Base-by-base conservation (phyloP, 2,888 invertebrate species). In the Ectemnius cavifrons region DNA sequence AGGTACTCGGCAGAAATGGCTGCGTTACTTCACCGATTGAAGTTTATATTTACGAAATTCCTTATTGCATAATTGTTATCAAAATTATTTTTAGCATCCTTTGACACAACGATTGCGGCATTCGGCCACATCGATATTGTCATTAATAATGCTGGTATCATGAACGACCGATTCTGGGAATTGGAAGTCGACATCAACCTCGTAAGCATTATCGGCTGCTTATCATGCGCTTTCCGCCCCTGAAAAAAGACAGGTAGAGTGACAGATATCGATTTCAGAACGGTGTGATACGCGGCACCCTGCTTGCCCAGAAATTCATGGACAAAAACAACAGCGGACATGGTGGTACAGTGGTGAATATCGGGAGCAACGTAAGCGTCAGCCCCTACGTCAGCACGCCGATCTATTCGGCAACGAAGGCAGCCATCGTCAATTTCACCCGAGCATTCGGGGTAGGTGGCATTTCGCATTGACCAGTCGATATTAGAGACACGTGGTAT, bases 91-190 rank as follows among this genome's bases (percentile, higher is more conserved):
- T 37, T 91, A 95, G 95, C 95, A 91, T 94, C 95, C 18, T 95
- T 95, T 87, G 94, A 94, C 88, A 94, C 94, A 87, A 95, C 95
- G 28, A 93, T 95, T 85, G 93, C 95, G 37, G 94, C 94, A 78
- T 94, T 95, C 84, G 96, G 95, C 63, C 93, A 94, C 60, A 92
- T 96, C 81, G 96, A 96, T 88, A 95, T 96, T 77, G 95, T 96
- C 14, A 93, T 96, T 77, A 96, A 96, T 91, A 96, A 96, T 90
- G 96, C 96, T 11, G 96, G 96, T 3, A 94, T 95, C 56, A 94
- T 95, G 94, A 95, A 95, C 88, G 95, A 95, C 86, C 92, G 94
- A 82, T 94, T 95, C 85, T 95, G 95, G 95, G 95, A 95, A 87
- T 91, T 95, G 14, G 94, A 95, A 91, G 94, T 95, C 49, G 95